Evolutionary conservation across 2,888 invertebrate genomes (phyloP), one percentile per base, ranked within the genome.

Genomic region (Protodeltote pygarga): DNA sequence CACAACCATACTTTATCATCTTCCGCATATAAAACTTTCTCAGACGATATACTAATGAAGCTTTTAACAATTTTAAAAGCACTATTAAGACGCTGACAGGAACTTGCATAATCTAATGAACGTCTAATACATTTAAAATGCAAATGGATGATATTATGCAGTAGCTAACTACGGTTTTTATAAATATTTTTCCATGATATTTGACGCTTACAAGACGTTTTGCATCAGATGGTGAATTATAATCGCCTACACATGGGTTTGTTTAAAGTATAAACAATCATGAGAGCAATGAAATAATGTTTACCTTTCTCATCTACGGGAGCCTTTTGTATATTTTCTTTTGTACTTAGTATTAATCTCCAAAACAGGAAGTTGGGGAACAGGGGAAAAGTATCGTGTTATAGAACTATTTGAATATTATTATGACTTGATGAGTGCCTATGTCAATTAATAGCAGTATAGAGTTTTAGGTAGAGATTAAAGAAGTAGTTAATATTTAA

Each of bases 21-120:
- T 20, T 23, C 4, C 24, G 5, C 24, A 31, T 29, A 8, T 34
- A 29, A 32, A 38, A 32, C 25, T 39, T 31, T 11, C 17, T 37
- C 13, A 29, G 10, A 27, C 13, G 21, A 46, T 35, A 39, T 44
- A 27, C 35, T 44, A 50, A 47, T 21, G 21, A 41, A 38, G 11
- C 13, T 16, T 40, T 39, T 20, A 51, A 34, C 29, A 14, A 13
- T 28, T 51, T 71, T 60, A 48, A 65, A 59, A 63, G 54, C 48
- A 33, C 40, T 47, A 53, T 65, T 44, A 47, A 16, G 5, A 33
- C 27, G 6, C 17, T 32, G 33, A 27, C 32, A 21, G 15, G 6
- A 38, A 32, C 46, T 65, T 52, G 29, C 44, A 25, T 33, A 52
- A 46, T 20, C 3, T 40, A 34, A 53, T 50, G 9, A 45, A 25